Percentiles rank a stretch among this genome's conserved stretches.
Conservation (phyloP, 2,888 invertebrate genomes). For the Cephus spinipes region DNA sequence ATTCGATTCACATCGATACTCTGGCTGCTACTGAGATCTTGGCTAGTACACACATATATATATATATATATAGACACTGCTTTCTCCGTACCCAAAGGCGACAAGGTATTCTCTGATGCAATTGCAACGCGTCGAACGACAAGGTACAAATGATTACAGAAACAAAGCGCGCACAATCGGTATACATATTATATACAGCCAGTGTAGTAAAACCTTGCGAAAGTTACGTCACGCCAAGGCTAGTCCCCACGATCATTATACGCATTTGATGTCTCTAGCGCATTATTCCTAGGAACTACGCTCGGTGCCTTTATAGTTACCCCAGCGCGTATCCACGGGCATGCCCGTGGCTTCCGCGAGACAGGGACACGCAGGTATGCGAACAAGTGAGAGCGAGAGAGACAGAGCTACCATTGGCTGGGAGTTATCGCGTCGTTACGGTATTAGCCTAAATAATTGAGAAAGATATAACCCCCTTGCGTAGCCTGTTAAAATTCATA, state of each 20-base stretch:
- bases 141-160: slow-evolving; percentile 7
- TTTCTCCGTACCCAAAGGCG: background rate
- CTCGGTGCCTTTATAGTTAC: slow-evolving; percentile 36
- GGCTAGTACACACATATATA: too few relatives aligned
- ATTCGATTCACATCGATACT: background rate
- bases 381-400: background rate
- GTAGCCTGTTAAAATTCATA: slow-evolving; percentile 1
- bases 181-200: background rate
- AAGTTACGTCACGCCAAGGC: slow-evolving; percentile 61
- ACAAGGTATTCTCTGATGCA: background rate
- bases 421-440: slow-evolving; percentile 5
- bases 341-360: slow-evolving; percentile 13
- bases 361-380: background rate
- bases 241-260: slow-evolving; percentile 44
- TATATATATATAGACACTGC: background rate
- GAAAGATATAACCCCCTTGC: background rate
- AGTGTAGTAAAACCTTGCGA: slow-evolving; percentile 53
- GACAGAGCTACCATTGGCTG: background rate
- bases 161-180: slow-evolving; percentile 35
- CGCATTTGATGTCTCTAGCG: slow-evolving; percentile 41
- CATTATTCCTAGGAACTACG: slow-evolving; percentile 53
- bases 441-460: slow-evolving; percentile 2
- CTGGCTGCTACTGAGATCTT: background rate
- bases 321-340: slow-evolving; percentile 28
- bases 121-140: slow-evolving; percentile 23